Evolutionary conservation across 2,113 vertebrate genomes (phyloP).

Genomic region (Turnix velox): DNA sequence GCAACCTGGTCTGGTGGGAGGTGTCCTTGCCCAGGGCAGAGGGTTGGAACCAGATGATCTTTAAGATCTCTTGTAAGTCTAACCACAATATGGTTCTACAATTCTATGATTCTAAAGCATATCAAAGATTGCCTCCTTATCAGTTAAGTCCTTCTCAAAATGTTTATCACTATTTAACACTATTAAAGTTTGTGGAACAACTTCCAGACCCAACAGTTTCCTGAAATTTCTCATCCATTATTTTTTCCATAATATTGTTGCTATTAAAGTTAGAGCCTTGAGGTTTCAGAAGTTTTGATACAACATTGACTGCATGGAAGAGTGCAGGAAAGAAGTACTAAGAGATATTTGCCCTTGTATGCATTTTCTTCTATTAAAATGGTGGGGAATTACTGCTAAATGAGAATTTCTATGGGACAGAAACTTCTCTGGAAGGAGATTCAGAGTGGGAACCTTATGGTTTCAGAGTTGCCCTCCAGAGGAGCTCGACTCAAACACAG

Average conservation of each 20-base stretch:
- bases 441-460: neutral
- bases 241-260: neutral
- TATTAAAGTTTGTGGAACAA: neutral
- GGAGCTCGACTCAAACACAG: neutral
- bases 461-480: neutral
- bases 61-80: too few relatives aligned
- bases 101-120: too few relatives aligned
- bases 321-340: neutral
- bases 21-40: too few relatives aligned
- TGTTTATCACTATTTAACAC: neutral
- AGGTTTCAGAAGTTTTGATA: neutral
- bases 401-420: neutral
- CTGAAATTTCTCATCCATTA: neutral
- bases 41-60: too few relatives aligned
- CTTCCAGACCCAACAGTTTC: neutral
- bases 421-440: neutral
- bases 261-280: neutral
- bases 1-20: too few relatives aligned
- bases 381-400: neutral
- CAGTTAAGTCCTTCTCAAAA: neutral
- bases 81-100: too few relatives aligned
- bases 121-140: neutral
- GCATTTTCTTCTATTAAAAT: neutral
- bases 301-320: neutral
- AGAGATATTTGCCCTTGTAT: neutral